Conservation (phyloP, 2,113 vertebrate species). For the Sorex fumeus region DNA sequence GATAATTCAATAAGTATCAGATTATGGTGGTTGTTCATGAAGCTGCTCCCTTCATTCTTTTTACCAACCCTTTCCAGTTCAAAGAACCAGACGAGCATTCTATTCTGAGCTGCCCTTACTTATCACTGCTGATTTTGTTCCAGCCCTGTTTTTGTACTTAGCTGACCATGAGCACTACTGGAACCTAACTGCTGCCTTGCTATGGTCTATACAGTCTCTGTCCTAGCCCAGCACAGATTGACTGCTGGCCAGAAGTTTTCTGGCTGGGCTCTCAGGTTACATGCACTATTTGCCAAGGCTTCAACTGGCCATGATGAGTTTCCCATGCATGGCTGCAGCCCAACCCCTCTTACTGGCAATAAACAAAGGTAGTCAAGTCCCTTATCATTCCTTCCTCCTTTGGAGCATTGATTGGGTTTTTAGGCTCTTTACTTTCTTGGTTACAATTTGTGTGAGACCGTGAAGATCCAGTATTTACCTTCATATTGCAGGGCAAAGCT, state of each 20-base stretch:
- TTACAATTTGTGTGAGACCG: conserved; percentile 13
- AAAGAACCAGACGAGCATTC: background rate
- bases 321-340: conserved; percentile 73
- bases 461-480: background rate
- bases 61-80: background rate
- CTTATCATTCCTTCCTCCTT: background rate
- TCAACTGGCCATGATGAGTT: conserved; percentile 78
- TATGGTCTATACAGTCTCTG: conserved; percentile 22
- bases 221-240: conserved; percentile 28
- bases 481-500: background rate
- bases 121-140: rapidly evolving
- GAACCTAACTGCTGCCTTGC: conserved; percentile 29
- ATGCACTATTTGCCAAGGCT: conserved; percentile 67
- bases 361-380: background rate
- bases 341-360: conserved; percentile 67
- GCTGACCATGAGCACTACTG: background rate
- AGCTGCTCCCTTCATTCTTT: rapidly evolving
- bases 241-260: conserved; percentile 9
- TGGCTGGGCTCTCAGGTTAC: conserved; percentile 76
- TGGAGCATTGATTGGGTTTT: conserved; percentile 55
- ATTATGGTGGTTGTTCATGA: background rate
- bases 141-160: conserved; percentile 9
- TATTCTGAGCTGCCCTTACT: background rate
- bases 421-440: conserved; percentile 62
- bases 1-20: background rate